These are phyloP conservation scores for Telmatherina bonti DNA, from an alignment of 2,797 vertebrate genomes.

Conservation along the genomic window DNA sequence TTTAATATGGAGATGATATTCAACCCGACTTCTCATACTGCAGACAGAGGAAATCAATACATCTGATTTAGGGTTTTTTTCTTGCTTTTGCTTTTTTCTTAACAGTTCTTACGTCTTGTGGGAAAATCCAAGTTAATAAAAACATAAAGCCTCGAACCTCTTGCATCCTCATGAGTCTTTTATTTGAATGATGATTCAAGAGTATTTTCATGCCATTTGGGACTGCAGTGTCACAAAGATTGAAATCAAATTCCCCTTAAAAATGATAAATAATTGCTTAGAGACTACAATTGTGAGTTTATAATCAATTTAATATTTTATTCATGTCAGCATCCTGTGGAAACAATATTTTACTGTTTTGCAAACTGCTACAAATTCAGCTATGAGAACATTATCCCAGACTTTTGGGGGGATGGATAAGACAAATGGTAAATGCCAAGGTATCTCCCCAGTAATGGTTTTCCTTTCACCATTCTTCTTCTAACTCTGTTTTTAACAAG, in stretches of 20 bases:
- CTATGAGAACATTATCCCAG: not conserved
- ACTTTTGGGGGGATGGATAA: not conserved
- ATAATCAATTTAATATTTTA: not conserved
- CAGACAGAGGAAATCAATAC: constrained; percentile 10
- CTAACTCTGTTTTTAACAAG: constrained; percentile 1
- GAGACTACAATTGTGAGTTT: too few relatives aligned
- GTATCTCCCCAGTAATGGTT: not conserved
- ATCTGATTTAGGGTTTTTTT: too few relatives aligned
- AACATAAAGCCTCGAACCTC: not conserved
- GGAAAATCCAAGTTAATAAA: constrained; percentile 12
- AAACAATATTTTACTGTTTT: not conserved
- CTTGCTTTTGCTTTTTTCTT: too few relatives aligned
- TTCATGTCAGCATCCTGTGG: not conserved
- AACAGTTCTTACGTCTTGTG: not conserved
- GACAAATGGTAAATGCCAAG: not conserved
- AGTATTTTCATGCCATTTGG: too few relatives aligned
- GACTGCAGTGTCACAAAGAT: not conserved
- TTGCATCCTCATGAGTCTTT: too few relatives aligned
- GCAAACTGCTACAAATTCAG: not conserved
- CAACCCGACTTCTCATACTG: constrained; percentile 22
- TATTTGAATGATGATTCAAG: too few relatives aligned
- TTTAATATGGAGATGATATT: constrained; percentile 58
- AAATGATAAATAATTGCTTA: too few relatives aligned
- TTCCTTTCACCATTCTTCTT: not conserved
- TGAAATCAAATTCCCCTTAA: not conserved